phyloP scores from a whole-genome alignment of 2,797 vertebrate species.

The Scyliorhinus canicula region DNA sequence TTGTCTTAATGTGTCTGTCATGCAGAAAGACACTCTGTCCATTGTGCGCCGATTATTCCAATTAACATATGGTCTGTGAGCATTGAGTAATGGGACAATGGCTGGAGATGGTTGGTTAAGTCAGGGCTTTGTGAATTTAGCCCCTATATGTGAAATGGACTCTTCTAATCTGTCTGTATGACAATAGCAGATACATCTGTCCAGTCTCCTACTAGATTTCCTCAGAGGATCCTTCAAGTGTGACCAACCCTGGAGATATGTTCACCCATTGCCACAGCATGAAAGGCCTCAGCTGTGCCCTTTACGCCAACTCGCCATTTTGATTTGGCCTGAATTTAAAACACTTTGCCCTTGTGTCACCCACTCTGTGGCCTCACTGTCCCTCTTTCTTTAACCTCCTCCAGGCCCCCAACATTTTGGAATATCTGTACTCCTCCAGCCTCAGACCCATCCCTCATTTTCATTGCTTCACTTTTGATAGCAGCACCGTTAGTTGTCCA shows the following conservation, averaged over 20 bases:
- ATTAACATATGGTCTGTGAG: slow-evolving; percentile 66
- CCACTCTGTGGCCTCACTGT: not conserved
- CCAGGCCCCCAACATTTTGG: too few species aligned
- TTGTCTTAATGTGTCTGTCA: slow-evolving; percentile 57
- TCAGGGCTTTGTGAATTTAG: not conserved
- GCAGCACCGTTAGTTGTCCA: not conserved
- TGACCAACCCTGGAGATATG: not conserved
- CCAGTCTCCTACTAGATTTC: not conserved
- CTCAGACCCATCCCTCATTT: not conserved
- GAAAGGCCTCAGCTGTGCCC: too few species aligned
- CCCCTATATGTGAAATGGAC: too few species aligned
- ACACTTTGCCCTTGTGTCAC: not conserved
- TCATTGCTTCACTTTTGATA: not conserved
- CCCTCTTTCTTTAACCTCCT: not conserved
- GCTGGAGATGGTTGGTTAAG: not conserved
- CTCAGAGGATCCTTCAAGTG: not conserved
- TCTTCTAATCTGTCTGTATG: not conserved
- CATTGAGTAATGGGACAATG: slow-evolving; percentile 43
- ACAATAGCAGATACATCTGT: too few species aligned
- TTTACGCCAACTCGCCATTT: not conserved
- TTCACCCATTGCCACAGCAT: not conserved
- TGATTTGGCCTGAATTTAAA: not conserved
- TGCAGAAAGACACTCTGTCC: slow-evolving; percentile 61
- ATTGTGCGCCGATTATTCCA: slow-evolving; percentile 60
- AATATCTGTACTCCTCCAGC: not conserved